These are phyloP conservation scores for Dasypogon diadema DNA, from an alignment of 2,888 invertebrate species.

Conservation along the genomic window DNA sequence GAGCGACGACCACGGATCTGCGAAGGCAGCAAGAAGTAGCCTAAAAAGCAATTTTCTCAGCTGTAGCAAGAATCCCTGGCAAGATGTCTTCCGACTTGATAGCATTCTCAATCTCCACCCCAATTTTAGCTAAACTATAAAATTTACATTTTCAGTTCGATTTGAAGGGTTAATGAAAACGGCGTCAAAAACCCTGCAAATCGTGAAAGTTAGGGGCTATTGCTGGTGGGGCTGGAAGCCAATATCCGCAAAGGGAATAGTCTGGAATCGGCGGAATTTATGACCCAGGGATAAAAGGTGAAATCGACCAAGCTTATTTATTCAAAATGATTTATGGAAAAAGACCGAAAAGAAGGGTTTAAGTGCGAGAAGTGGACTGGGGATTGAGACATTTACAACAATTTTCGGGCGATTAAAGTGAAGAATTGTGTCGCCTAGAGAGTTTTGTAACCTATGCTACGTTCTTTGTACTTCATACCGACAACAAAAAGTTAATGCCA, in stretches of 20 bases:
- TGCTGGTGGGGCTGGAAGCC: background rate
- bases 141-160: slow-evolving; percentile 24
- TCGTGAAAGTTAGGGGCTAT: background rate
- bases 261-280: slow-evolving; percentile 4
- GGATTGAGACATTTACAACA: too few relatives aligned
- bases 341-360: background rate
- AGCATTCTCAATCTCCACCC: background rate
- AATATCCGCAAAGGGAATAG: slow-evolving; percentile 7
- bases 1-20: background rate
- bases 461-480: too few relatives aligned
- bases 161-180: slow-evolving; percentile 22
- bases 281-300: background rate
- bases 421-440: too few relatives aligned
- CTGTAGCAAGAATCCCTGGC: background rate
- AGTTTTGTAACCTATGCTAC: too few relatives aligned
- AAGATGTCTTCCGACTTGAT: background rate
- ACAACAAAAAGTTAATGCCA: too few relatives aligned
- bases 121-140: slow-evolving; percentile 31
- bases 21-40: background rate
- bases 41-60: slow-evolving; percentile 13
- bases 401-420: too few relatives aligned
- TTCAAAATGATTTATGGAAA: background rate
- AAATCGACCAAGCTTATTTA: background rate
- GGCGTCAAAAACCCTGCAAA: slow-evolving; percentile 5
- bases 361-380: too few relatives aligned